Evolutionary conservation across 2,797 vertebrate genomes (phyloP).

Genomic region (Euphonia xanthogaster): DNA sequence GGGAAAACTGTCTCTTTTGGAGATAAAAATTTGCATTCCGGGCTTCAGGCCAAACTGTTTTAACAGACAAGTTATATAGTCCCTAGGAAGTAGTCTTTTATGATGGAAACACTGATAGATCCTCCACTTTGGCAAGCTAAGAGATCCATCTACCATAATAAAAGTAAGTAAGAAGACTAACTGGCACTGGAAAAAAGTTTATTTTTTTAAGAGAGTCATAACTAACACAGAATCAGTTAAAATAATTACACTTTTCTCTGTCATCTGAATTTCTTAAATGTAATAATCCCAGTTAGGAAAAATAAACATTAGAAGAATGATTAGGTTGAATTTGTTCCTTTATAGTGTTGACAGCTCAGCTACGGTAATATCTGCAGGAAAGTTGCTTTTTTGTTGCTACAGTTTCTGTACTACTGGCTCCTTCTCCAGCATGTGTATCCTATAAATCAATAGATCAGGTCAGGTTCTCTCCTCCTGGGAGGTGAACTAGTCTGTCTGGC

Average conservation of each 20-base stretch:
- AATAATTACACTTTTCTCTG: not conserved
- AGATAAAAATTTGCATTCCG: constrained; percentile 72
- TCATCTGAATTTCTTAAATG: not conserved
- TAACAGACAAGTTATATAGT: constrained; percentile 64
- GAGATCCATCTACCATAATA: constrained; percentile 29
- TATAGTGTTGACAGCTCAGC: not conserved
- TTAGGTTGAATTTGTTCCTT: not conserved
- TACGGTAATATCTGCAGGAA: not conserved
- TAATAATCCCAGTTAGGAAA: not conserved
- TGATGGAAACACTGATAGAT: constrained; percentile 45
- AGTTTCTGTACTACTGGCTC: not conserved
- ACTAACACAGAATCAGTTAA: not conserved
- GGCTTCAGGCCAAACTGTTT: constrained; percentile 71
- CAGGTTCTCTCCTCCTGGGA: not conserved
- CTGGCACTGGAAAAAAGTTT: not conserved
- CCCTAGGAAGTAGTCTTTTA: constrained; percentile 67
- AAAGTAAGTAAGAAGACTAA: constrained; percentile 4
- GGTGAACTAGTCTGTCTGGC: not conserved
- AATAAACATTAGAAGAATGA: not conserved
- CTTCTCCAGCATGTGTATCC: not conserved
- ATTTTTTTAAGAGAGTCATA: not conserved
- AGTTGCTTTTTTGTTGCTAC: not conserved
- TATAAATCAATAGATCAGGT: not conserved
- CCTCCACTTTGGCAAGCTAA: constrained; percentile 43
- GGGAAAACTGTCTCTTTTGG: constrained; percentile 57